Percentiles rank a stretch among this genome's conserved stretches.
Conservation (phyloP, 1,140 invertebrate species). For the Drosophila sturtevanti region DNA sequence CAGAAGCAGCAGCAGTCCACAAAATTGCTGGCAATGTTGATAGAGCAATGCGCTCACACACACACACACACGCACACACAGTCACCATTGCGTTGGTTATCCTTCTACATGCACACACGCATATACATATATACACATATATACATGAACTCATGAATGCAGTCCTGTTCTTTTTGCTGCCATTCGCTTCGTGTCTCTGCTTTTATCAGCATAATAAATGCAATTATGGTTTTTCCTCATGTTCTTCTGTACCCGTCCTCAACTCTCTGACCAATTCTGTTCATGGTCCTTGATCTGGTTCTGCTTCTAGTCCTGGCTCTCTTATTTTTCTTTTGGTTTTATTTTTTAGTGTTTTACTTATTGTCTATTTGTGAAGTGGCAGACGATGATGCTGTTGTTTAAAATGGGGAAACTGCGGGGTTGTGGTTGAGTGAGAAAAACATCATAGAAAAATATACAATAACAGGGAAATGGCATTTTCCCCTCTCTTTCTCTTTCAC, state of each 20-base stretch:
- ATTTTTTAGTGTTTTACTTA: slow-evolving; percentile 56
- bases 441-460: slow-evolving; percentile 70
- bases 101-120: slow-evolving; percentile 17
- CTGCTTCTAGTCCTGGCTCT: not conserved
- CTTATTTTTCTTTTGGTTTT: not conserved
- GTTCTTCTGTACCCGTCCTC: slow-evolving; percentile 5
- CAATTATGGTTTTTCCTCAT: slow-evolving; percentile 75
- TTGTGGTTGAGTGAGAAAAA: slow-evolving; percentile 5
- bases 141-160: slow-evolving; percentile 4
- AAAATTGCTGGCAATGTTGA: slow-evolving; percentile 61
- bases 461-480: slow-evolving; percentile 45
- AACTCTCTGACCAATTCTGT: slow-evolving; percentile 20
- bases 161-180: slow-evolving; percentile 21
- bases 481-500: slow-evolving; percentile 21
- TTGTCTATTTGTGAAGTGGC: slow-evolving; percentile 58
- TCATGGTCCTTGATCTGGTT: slow-evolving; percentile 1
- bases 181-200: slow-evolving; percentile 50
- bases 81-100: slow-evolving; percentile 51
- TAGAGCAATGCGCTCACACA: slow-evolving; percentile 29
- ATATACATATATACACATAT: slow-evolving; percentile 9
- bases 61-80: slow-evolving; percentile 28
- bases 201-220: slow-evolving; percentile 82
- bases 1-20: slow-evolving; percentile 46
- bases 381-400: slow-evolving; percentile 37
- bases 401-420: not conserved